phyloP scores from a whole-genome alignment of 2,888 invertebrate species.

The Tigriopus californicus region DNA sequence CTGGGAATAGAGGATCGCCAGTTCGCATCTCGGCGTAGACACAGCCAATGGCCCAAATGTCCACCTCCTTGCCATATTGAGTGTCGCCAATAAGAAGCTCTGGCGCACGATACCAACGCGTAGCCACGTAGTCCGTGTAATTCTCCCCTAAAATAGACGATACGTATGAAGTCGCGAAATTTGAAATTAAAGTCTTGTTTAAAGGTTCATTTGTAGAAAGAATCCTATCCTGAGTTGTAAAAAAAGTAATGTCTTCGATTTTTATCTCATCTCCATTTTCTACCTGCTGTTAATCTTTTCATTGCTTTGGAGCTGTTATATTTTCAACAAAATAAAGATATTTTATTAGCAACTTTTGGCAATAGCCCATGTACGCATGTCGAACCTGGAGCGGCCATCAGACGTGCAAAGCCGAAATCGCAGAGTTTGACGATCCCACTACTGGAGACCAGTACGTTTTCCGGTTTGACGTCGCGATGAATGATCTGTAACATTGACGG shows the following conservation, averaged over 20 bases:
- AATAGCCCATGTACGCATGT: conserved; percentile 51
- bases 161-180: too few relatives aligned
- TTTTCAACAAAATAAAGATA: background rate
- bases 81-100: conserved; percentile 39
- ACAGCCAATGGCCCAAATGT: conserved; percentile 74
- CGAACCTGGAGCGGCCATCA: conserved; percentile 45
- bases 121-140: conserved; percentile 76
- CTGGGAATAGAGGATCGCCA: conserved; percentile 67
- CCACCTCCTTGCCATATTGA: conserved; percentile 36
- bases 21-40: conserved; percentile 66
- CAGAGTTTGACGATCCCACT: conserved; percentile 69
- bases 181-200: too few relatives aligned
- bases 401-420: conserved; percentile 69
- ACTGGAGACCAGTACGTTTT: conserved; percentile 63
- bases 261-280: too few relatives aligned
- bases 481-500: conserved; percentile 41
- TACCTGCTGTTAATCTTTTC: background rate
- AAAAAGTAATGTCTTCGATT: too few relatives aligned
- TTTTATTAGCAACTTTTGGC: background rate
- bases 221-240: too few relatives aligned
- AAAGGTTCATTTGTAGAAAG: too few relatives aligned
- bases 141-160: conserved; percentile 39
- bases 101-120: conserved; percentile 71
- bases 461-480: conserved; percentile 73
- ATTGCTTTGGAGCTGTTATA: background rate